Conservation (phyloP, 2,888 invertebrate genomes). For the Unio pictorum region DNA sequence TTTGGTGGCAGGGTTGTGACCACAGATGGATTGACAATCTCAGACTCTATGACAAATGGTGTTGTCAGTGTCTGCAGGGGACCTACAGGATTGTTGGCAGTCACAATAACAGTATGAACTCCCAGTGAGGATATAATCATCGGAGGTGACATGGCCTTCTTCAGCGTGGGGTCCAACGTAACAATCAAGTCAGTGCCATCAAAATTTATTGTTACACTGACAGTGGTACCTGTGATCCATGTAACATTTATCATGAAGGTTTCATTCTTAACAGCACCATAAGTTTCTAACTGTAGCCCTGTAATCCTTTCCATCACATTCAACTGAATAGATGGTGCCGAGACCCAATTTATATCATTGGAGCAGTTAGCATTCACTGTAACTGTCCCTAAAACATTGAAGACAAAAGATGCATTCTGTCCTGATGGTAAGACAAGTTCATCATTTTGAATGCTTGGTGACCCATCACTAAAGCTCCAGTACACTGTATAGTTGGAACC, state of each 20-base stretch:
- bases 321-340: constrained; percentile 7
- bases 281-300: constrained; percentile 37
- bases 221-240: constrained; percentile 39
- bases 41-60: constrained; percentile 36
- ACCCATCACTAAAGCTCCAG: constrained; percentile 44
- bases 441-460: neutral
- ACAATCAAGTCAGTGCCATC: constrained; percentile 18
- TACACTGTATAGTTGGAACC: constrained; percentile 60
- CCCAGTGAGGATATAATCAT: constrained; percentile 9
- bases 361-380: constrained; percentile 38
- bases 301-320: constrained; percentile 51
- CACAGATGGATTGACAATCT: constrained; percentile 18
- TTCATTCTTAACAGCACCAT: constrained; percentile 36
- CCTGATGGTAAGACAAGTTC: constrained; percentile 11
- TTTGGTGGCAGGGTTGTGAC: constrained; percentile 15
- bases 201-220: constrained; percentile 34
- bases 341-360: constrained; percentile 40
- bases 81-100: constrained; percentile 14
- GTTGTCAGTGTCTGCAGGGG: constrained; percentile 5
- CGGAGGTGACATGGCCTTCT: constrained; percentile 7
- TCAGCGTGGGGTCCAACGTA: constrained; percentile 13
- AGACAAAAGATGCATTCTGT: constrained; percentile 19
- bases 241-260: constrained; percentile 33
- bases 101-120: constrained; percentile 10
- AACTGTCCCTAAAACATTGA: constrained; percentile 30